Conservation (phyloP, 2,797 vertebrate genomes). For the Coendou prehensilis region DNA sequence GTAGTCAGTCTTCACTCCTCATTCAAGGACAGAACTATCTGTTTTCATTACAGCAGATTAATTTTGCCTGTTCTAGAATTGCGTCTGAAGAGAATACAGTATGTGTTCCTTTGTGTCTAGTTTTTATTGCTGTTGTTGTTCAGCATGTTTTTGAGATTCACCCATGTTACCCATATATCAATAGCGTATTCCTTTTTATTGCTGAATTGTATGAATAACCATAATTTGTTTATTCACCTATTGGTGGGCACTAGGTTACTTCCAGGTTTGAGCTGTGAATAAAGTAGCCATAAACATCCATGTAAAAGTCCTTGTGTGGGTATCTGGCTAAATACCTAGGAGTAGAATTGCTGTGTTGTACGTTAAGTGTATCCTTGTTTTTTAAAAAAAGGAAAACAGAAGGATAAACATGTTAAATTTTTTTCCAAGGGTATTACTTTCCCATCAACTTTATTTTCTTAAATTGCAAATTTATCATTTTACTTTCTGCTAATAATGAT, state of each 20-base stretch:
- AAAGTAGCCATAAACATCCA: background rate
- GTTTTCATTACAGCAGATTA: background rate
- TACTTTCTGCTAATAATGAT: constrained; percentile 15
- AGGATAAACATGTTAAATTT: background rate
- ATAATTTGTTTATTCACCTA: background rate
- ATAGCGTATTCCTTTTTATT: background rate
- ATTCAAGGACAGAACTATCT: background rate
- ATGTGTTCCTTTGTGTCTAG: background rate
- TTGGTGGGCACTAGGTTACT: constrained; percentile 7
- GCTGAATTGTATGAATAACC: background rate
- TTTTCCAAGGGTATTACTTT: constrained; percentile 23
- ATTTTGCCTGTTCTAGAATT: constrained; percentile 44
- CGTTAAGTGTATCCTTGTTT: background rate
- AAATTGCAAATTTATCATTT: constrained; percentile 53
- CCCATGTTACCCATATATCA: background rate
- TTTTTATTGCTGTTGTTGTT: background rate
- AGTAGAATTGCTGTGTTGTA: background rate
- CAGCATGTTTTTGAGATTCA: constrained; percentile 7
- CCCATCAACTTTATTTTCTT: constrained; percentile 20
- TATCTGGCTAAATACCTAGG: constrained; percentile 9
- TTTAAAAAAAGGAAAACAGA: background rate
- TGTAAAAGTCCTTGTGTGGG: background rate
- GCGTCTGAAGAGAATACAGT: background rate
- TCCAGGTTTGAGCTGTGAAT: background rate
- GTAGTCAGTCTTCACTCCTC: background rate